Base-by-base conservation (phyloP, 2,797 vertebrate genomes). In the Limnodromus scolopaceus region DNA sequence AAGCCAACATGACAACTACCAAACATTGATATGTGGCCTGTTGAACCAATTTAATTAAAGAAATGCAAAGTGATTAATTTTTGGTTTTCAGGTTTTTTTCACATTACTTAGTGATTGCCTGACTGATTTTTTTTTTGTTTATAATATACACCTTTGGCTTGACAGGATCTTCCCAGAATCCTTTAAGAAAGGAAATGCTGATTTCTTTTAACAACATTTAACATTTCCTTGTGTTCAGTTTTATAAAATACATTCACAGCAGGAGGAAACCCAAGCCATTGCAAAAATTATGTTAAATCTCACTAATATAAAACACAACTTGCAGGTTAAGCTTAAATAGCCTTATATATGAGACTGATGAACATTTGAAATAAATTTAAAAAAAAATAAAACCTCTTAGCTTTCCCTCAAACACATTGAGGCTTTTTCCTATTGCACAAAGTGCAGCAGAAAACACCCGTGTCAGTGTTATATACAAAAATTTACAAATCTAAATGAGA, bases 121-220 rank as follows among this genome's bases (percentile, higher is more conserved):
- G 55, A 91, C 77, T 43, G 75, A 11, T 83, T 48, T 6, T 94
- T 11, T 46, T 71, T 88, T 74, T 4, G 23, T 87, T 87, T 41
- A 51, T 82, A 84, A 82, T 49, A 63, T n/a, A 84, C 13, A 71
- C 58, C n/a, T 95, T 79, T 55, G 69, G 45, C 74, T 86, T 76
- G 60, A 87, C 36, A 93, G 51, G 32, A 95, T 60, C 75, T 66
- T 80, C 63, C 89, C 34, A 48, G 30, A 93, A 69, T 82, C 76
- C 58, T 92, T 78, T 63, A 66, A 58, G 27, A 83, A 79, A 30
- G 82, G 85, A 94, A 94, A 92, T 85, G 80, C 51, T 79, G 76
- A 70, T 93, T 92, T 93, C 69, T 88, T 93, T 94, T 77, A 79
- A 64, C 46, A 77, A 90, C 64, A 92, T 23, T 51, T 39, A 91